Conservation (phyloP, 2,797 vertebrate genomes). For the Phalanger gymnotis region DNA sequence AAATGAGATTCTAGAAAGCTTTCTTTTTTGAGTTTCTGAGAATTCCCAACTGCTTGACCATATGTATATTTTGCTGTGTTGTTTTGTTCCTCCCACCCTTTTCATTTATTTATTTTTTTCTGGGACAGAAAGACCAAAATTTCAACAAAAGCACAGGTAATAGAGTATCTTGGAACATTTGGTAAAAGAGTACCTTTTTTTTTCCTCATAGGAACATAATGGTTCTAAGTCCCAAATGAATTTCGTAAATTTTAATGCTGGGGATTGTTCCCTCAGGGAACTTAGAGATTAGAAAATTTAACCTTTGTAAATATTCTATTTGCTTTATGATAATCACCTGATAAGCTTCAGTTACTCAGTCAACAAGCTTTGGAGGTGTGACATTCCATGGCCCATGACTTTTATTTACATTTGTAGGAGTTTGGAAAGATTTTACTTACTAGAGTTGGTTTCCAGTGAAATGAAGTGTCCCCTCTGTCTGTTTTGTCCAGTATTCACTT, state of each 20-base stretch:
- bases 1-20: neutral
- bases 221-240: neutral
- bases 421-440: neutral
- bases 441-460: neutral
- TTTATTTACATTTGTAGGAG: conserved; percentile 32
- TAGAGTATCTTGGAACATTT: neutral
- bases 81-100: neutral
- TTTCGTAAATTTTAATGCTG: neutral
- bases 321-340: neutral
- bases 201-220: neutral
- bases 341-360: neutral
- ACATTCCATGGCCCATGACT: neutral
- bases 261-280: conserved; percentile 30
- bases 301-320: conserved; percentile 26
- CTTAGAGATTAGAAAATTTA: neutral
- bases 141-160: conserved; percentile 8
- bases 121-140: neutral
- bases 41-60: conserved; percentile 10
- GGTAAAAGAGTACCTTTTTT: neutral
- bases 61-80: neutral
- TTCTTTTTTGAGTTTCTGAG: neutral
- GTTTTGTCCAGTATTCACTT: neutral
- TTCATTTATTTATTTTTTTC: neutral
- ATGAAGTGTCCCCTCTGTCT: neutral
- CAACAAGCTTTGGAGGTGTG: neutral